Conservation (phyloP, 2,888 invertebrate species). For the Phragmatobia fuliginosa region DNA sequence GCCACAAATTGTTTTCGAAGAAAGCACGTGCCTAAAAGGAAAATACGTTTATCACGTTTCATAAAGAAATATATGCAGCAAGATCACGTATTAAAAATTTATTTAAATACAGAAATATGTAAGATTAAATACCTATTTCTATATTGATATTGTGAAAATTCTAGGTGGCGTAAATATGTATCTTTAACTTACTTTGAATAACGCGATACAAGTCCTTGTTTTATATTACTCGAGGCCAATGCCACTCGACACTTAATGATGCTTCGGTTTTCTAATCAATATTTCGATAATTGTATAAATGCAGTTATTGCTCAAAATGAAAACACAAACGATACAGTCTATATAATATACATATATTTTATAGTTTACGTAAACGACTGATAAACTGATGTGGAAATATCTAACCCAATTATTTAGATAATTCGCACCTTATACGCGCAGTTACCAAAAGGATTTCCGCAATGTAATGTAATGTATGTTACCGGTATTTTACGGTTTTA, state of each 20-base stretch:
- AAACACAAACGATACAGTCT: neutral
- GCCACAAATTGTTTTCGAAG: slow-evolving; percentile 23
- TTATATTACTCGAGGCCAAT: slow-evolving; percentile 9
- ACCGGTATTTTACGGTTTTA: neutral
- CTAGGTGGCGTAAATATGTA: neutral
- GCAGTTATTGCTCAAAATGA: neutral
- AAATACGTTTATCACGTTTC: slow-evolving; percentile 47
- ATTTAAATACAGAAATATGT: neutral
- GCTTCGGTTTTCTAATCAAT: slow-evolving; percentile 1
- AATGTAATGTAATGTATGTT: neutral
- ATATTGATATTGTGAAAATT: slow-evolving; percentile 1
- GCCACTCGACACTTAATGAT: slow-evolving; percentile 6
- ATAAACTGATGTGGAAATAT: neutral
- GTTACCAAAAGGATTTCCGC: slow-evolving; percentile 1
- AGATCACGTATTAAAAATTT: slow-evolving; percentile 47
- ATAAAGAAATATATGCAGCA: slow-evolving; percentile 36
- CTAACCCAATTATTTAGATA: slow-evolving; percentile 4
- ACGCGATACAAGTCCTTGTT: slow-evolving; percentile 7
- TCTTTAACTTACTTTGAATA: neutral
- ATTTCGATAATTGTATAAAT: neutral
- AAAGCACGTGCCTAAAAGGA: slow-evolving; percentile 49
- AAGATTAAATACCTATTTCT: neutral
- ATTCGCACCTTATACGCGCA: slow-evolving; percentile 1
- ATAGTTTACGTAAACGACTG: neutral
- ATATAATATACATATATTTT: neutral